phyloP scores from a whole-genome alignment of 2,888 invertebrate genomes.

The Esperia sulphurella region DNA sequence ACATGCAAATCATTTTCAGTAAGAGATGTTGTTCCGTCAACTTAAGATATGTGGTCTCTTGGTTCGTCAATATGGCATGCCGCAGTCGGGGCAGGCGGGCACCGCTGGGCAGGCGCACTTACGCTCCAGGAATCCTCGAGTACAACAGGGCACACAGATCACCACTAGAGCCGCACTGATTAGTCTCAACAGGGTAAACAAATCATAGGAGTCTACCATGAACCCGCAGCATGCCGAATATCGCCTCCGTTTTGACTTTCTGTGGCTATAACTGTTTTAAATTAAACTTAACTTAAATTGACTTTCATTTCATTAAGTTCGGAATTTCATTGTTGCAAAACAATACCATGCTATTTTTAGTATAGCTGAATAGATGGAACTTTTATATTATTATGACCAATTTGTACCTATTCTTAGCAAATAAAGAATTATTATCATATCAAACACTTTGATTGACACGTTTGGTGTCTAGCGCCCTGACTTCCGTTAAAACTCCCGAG shows the following conservation, averaged over 20 bases:
- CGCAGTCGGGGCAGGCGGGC: conserved; percentile 37
- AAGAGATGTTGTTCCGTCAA: neutral
- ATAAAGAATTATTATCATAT: too few species aligned
- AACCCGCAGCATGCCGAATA: conserved; percentile 4
- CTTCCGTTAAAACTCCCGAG: too few species aligned
- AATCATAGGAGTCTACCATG: conserved; percentile 24
- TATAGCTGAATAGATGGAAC: too few species aligned
- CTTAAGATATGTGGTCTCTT: neutral
- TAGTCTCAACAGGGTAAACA: conserved; percentile 26
- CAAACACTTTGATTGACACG: too few species aligned
- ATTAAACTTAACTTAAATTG: too few species aligned
- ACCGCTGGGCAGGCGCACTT: conserved; percentile 29
- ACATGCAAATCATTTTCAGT: conserved; percentile 44
- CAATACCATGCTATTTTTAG: too few species aligned
- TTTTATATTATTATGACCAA: too few species aligned
- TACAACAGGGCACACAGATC: conserved; percentile 21
- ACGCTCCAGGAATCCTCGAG: conserved; percentile 13
- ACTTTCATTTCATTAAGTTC: too few species aligned
- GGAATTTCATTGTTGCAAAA: too few species aligned
- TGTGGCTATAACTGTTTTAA: neutral
- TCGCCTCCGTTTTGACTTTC: conserved; percentile 5
- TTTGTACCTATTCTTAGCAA: too few species aligned
- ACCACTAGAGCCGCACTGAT: conserved; percentile 21
- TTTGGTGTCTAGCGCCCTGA: too few species aligned
- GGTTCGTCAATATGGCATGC: conserved; percentile 26